A percentile compares a stretch with the other conserved stretches of the same genome.
phyloP scores from a whole-genome alignment of 2,113 vertebrate genomes.

The Scomber japonicus region DNA sequence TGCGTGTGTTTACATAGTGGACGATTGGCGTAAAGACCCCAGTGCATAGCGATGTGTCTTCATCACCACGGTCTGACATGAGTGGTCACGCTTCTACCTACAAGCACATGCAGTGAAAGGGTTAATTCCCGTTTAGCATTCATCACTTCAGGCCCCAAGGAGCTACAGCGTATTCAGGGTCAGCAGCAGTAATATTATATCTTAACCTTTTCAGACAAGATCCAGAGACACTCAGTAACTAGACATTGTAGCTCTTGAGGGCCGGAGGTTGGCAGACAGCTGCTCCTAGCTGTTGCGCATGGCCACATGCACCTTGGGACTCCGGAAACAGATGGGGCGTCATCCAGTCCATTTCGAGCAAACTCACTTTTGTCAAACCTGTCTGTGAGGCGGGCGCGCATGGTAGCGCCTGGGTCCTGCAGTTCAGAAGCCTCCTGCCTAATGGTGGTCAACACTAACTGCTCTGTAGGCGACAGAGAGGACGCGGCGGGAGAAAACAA shows the following conservation, averaged over 20 bases:
- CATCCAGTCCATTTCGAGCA: constrained; percentile 73
- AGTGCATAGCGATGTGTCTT: constrained; percentile 11
- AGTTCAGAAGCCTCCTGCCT: constrained; percentile 84
- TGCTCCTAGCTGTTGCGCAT: constrained; percentile 43
- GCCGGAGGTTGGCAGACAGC: constrained; percentile 61
- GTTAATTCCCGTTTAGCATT: constrained; percentile 57
- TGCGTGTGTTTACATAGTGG: constrained; percentile 39
- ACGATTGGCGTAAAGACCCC: not conserved
- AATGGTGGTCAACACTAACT: constrained; percentile 89
- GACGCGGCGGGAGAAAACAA: constrained; percentile 79
- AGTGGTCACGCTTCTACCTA: constrained; percentile 31
- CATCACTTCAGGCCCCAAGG: constrained; percentile 74
- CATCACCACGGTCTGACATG: constrained; percentile 20
- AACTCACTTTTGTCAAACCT: constrained; percentile 90
- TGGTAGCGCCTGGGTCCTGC: constrained; percentile 82
- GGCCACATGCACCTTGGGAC: constrained; percentile 77
- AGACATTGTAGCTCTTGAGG: constrained; percentile 73
- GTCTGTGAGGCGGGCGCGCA: constrained; percentile 83
- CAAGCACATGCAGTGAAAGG: constrained; percentile 76
- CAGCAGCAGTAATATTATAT: constrained; percentile 38
- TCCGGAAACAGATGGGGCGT: constrained; percentile 56
- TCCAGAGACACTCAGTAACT: constrained; percentile 31
- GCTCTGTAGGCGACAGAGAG: constrained; percentile 81
- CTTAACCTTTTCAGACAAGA: constrained; percentile 48
- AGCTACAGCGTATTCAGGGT: constrained; percentile 70